A percentile compares a stretch with the other conserved stretches of the same genome.
Evolutionary conservation across 2,888 invertebrate genomes (phyloP).

Genomic region (Stenoptilia bipunctidactyla): DNA sequence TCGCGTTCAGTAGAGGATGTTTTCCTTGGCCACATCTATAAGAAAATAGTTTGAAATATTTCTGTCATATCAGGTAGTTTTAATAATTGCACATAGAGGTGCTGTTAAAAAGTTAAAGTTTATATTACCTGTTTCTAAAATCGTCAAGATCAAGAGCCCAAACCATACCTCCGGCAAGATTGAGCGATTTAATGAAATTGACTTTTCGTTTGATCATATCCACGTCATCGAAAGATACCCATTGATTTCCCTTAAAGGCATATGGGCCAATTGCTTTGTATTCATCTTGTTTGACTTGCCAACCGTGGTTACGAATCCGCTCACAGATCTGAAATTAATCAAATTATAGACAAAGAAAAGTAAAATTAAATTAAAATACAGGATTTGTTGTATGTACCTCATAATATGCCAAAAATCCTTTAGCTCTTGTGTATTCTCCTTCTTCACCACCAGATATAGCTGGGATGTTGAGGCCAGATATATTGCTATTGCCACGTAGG

Average conservation of each 20-base stretch:
- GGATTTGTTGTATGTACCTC: conserved; percentile 72
- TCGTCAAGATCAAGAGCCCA: conserved; percentile 94
- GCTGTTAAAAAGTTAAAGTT: too few relatives aligned
- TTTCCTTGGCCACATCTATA: conserved; percentile 81
- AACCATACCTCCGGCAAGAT: conserved; percentile 90
- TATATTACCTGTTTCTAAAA: conserved; percentile 74
- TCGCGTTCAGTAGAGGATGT: conserved; percentile 84
- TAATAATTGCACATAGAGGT: too few relatives aligned
- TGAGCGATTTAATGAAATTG: conserved; percentile 80
- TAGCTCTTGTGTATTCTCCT: conserved; percentile 87
- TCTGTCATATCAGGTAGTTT: too few relatives aligned
- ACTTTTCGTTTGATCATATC: conserved; percentile 85
- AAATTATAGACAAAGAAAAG: too few relatives aligned
- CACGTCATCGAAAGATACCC: conserved; percentile 91
- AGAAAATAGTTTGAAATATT: too few relatives aligned
- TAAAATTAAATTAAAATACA: conserved; percentile 2
- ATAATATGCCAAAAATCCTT: conserved; percentile 90
- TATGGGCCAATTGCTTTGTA: conserved; percentile 87
- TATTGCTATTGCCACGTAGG: conserved; percentile 63
- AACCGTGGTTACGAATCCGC: conserved; percentile 80
- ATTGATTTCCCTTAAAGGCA: conserved; percentile 88
- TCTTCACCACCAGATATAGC: conserved; percentile 84
- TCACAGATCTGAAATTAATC: conserved; percentile 84
- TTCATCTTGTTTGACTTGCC: conserved; percentile 85
- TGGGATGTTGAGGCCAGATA: conserved; percentile 79